Evolutionary conservation across 30 jellyfish, hydroid and myxozoan species (phyloP).

Genomic region (Pelagia noctiluca): DNA sequence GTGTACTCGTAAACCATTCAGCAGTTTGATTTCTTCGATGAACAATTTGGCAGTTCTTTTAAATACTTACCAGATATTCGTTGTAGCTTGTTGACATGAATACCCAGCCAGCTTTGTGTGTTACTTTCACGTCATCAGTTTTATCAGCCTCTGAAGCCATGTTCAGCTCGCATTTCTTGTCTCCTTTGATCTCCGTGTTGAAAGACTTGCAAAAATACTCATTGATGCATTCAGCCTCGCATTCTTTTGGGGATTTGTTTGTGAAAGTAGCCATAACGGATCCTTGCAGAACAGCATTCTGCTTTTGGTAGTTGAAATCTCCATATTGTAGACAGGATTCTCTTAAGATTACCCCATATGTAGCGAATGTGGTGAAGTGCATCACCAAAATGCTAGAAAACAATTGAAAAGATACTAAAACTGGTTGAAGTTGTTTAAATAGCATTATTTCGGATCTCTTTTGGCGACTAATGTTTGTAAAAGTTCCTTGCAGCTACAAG

Average conservation of each 20-base stretch:
- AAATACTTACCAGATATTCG: neutral
- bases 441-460: no score
- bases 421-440: no score
- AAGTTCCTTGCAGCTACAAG: no score
- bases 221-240: neutral
- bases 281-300: slow-evolving; percentile 6
- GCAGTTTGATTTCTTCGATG: no score
- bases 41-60: no score
- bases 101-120: neutral
- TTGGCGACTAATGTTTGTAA: no score
- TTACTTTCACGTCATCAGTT: neutral
- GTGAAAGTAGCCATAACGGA: neutral
- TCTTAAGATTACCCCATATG: no score
- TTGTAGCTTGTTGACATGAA: neutral
- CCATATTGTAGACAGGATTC: no score
- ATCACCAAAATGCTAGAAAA: no score
- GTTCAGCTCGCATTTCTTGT: neutral
- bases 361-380: no score
- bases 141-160: slow-evolving; percentile 4
- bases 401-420: no score
- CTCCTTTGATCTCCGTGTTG: neutral
- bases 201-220: slow-evolving; percentile 1
- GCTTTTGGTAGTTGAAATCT: neutral
- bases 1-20: no score
- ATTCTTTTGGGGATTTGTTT: neutral